Evolutionary conservation across 1,140 invertebrate genomes (phyloP), one percentile per base, ranked within the genome.

Genomic region (Microplitis mediator): DNA sequence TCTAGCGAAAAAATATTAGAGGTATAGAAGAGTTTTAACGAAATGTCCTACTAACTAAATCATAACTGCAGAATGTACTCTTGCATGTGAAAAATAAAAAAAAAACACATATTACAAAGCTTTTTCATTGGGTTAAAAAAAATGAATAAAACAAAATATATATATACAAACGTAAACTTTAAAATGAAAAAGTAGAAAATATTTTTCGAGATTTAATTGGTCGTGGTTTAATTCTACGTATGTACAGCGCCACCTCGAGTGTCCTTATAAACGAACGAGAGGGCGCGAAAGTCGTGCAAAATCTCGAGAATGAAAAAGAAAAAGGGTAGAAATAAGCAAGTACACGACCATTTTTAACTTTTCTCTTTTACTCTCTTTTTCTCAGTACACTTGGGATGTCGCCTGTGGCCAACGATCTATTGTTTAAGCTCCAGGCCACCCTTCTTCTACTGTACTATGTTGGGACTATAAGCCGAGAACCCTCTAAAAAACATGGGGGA

Each of bases 331-430:
- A 63, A 5, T 61, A 13, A 71, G 32, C 32, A 16, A n/a, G 50
- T 61, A 69, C 32, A 75, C 14, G 39, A 34, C 8, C 13, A 34
- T 60, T 35, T 31, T 54, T 63, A 66, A 51, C 66, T 6, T 35
- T 39, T 58, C 72, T 72, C 75, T 76, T 72, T 73, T 69, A n/a
- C 74, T 71, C 36, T 56, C 64, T 61, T 52, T 68, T 67, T 62
- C 51, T 66, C 70, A 72, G 73, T 75, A 76, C 73, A 79, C 80
- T 80, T 80, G 80, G 81, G 50, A 81, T 76, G 78, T 81, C 81
- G 80, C 76, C 80, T 78, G 80, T 83, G 81, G 79, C 78, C 82
- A 82, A 82, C 80, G 76, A 78, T 75, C 84, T 80, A 84, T 84
- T 84, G 82, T 84, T 73, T 82, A 58, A 79, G 71, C 75, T 77